These are phyloP conservation scores for Neostethus bicornis DNA, from an alignment of 2,797 vertebrate species.

Conservation along the genomic window DNA sequence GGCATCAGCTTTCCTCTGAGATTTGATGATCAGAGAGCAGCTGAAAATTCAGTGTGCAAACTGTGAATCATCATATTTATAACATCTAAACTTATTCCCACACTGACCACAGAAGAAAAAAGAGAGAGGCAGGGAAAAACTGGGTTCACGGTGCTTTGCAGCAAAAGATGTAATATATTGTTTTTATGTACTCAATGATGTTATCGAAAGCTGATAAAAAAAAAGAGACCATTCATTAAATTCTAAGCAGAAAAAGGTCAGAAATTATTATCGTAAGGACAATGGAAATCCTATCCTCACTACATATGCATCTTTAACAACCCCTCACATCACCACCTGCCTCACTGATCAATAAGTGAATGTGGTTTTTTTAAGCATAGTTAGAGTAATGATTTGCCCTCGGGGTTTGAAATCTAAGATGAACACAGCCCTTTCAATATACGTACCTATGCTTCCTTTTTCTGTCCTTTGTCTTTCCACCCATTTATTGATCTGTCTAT, in stretches of 20 bases:
- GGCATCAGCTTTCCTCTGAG: conserved; percentile 25
- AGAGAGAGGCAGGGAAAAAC: conserved; percentile 61
- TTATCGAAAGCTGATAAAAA: not conserved
- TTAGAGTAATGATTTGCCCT: conserved; percentile 58
- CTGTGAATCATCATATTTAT: conserved; percentile 63
- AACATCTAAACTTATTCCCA: conserved; percentile 33
- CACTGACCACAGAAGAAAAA: conserved; percentile 15
- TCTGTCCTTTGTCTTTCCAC: conserved; percentile 21
- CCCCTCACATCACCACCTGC: conserved; percentile 61
- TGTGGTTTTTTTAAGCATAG: conserved; percentile 47
- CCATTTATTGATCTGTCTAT: conserved; percentile 52
- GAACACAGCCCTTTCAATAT: conserved; percentile 20
- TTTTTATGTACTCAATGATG: not conserved
- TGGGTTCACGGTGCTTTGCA: conserved; percentile 51
- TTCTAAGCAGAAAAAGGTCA: not conserved
- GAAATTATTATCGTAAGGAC: conserved; percentile 16
- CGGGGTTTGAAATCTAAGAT: conserved; percentile 41
- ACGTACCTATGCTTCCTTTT: conserved; percentile 21
- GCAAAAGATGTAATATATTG: conserved; percentile 18
- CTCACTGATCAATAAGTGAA: conserved; percentile 65
- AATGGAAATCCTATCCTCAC: conserved; percentile 39
- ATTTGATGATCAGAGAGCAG: conserved; percentile 58
- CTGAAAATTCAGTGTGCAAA: conserved; percentile 68
- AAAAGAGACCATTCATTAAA: not conserved
- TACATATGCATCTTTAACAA: conserved; percentile 65